Conservation (phyloP, 2,797 vertebrate genomes). For the Ctenopoma multispine region DNA sequence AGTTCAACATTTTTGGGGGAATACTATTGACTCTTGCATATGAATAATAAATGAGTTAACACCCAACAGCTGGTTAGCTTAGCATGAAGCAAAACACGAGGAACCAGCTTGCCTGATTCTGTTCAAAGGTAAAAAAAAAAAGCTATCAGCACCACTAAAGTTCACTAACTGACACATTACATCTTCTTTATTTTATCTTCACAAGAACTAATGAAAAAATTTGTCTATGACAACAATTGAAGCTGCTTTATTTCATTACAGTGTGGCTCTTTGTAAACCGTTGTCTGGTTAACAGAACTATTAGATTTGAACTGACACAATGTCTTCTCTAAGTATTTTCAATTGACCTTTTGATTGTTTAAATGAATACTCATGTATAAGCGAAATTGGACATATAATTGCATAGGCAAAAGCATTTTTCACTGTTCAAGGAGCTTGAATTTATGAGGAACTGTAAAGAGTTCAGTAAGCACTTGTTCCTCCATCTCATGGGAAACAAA, state of each 20-base stretch:
- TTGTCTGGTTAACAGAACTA: slow-evolving; percentile 27
- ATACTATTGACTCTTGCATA: not conserved
- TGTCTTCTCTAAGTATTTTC: not conserved
- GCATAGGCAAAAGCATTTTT: slow-evolving; percentile 7
- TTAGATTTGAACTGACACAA: slow-evolving; percentile 4
- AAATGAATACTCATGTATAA: no score
- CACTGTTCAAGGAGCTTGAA: slow-evolving; percentile 20
- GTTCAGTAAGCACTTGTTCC: slow-evolving; percentile 36
- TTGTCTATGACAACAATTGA: not conserved
- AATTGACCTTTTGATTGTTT: no score
- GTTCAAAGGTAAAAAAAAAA: not conserved
- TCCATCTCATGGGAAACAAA: slow-evolving; percentile 49
- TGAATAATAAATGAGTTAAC: not conserved
- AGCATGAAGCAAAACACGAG: not conserved
- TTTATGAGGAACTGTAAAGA: slow-evolving; percentile 41
- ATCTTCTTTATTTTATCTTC: not conserved
- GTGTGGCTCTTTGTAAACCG: not conserved
- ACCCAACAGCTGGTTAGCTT: not conserved
- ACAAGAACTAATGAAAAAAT: not conserved
- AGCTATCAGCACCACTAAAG: not conserved
- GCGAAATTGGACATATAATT: not conserved
- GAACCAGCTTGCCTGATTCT: not conserved
- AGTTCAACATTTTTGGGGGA: not conserved
- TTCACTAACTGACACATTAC: not conserved
- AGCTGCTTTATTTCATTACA: slow-evolving; percentile 32